These are phyloP conservation scores for Euzetes globulus DNA, from an alignment of 2,888 invertebrate genomes.

Conservation along the genomic window DNA sequence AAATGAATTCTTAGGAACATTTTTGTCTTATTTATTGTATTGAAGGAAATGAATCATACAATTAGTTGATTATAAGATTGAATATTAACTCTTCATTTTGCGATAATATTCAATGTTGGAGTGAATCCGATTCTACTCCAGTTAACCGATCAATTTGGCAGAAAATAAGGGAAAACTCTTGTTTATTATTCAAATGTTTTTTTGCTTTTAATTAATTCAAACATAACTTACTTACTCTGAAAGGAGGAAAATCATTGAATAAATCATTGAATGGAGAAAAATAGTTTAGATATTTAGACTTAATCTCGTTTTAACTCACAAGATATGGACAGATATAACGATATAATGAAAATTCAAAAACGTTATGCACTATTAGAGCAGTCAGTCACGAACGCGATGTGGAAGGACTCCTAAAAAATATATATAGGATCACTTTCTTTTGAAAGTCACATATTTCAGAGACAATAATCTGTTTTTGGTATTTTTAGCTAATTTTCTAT, in stretches of 20 bases:
- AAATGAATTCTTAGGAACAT: background rate
- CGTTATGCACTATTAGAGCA: background rate
- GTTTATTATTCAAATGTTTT: background rate
- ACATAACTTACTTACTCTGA: background rate
- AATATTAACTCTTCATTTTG: conserved; percentile 21
- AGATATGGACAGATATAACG: background rate
- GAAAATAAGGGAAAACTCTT: background rate
- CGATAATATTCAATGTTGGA: conserved; percentile 14
- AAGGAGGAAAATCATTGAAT: background rate
- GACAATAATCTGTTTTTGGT: background rate
- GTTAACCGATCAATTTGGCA: background rate
- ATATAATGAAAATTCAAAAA: background rate
- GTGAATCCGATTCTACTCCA: background rate
- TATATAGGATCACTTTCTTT: background rate
- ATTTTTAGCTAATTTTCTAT: too few species aligned
- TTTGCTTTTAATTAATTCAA: background rate
- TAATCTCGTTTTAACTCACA: conserved; percentile 1
- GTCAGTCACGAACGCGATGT: background rate
- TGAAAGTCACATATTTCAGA: background rate
- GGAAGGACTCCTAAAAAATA: too few species aligned
- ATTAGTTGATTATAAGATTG: conserved; percentile 11
- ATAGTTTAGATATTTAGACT: background rate
- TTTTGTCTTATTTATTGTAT: conserved; percentile 9
- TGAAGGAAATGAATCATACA: conserved; percentile 11
- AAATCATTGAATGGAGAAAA: background rate